Conservation (phyloP, 2,113 vertebrate species). For the Cervus canadensis region DNA sequence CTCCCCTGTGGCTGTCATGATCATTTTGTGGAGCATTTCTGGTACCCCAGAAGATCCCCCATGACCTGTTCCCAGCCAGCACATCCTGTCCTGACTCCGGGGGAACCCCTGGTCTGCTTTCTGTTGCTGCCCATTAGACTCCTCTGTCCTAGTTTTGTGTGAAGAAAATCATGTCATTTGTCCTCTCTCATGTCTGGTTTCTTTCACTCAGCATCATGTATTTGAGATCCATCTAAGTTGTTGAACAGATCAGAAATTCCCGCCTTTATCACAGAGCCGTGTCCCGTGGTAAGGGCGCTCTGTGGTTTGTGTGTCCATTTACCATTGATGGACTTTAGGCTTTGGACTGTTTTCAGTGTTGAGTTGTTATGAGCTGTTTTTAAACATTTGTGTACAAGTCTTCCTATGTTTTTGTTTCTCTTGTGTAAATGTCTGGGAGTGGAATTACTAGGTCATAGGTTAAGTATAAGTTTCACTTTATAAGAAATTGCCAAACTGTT, state of each 20-base stretch:
- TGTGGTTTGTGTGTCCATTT: not conserved
- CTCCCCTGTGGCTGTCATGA: not conserved
- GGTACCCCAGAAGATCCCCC: not conserved
- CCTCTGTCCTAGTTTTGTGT: not conserved
- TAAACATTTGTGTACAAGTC: not conserved
- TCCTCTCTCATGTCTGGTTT: not conserved
- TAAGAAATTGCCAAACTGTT: not conserved
- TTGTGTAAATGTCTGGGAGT: not conserved
- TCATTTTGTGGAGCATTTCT: not conserved
- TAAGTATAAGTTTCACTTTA: not conserved
- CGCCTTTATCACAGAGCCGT: not conserved
- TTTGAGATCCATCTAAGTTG: not conserved
- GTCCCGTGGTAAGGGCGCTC: accelerated
- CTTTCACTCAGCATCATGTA: not conserved
- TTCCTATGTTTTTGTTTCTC: not conserved
- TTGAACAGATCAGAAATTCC: not conserved
- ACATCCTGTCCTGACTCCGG: not conserved
- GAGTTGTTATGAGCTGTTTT: not conserved
- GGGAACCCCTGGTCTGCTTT: not conserved
- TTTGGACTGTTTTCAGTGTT: not conserved
- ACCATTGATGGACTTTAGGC: not conserved
- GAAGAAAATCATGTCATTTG: not conserved
- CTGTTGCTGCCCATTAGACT: not conserved
- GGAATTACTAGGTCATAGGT: not conserved
- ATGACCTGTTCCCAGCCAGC: not conserved